Evolutionary conservation across 2,888 invertebrate genomes (phyloP).

Genomic region (Horisme vitalbata): DNA sequence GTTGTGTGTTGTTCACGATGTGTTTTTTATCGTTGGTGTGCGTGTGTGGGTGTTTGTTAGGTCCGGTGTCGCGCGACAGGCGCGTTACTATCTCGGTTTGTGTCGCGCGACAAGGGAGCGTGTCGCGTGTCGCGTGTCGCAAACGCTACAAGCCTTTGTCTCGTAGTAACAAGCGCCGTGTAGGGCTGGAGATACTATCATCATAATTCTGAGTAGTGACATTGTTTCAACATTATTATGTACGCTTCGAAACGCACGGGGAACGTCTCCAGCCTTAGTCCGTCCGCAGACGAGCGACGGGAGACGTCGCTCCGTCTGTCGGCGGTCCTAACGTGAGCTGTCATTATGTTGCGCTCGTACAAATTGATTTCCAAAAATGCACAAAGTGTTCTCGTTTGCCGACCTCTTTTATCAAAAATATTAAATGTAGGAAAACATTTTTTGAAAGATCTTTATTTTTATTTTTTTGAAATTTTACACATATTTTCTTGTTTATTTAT

Average conservation of each 20-base stretch:
- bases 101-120: conserved; percentile 18
- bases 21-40: conserved; percentile 41
- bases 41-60: conserved; percentile 29
- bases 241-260: conserved; percentile 1
- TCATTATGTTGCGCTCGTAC: conserved; percentile 38
- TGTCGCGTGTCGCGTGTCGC: conserved; percentile 18
- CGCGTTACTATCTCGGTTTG: not conserved
- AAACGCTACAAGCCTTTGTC: conserved; percentile 28
- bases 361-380: conserved; percentile 38
- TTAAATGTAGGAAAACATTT: conserved; percentile 34
- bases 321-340: conserved; percentile 30
- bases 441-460: conserved; percentile 48
- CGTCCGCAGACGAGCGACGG: conserved; percentile 6
- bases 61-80: not conserved
- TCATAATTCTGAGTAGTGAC: conserved; percentile 13
- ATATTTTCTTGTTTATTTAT: conserved; percentile 41
- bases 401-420: conserved; percentile 29
- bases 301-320: conserved; percentile 6
- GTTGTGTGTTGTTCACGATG: conserved; percentile 48
- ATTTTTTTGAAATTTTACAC: conserved; percentile 53
- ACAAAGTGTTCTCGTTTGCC: conserved; percentile 34
- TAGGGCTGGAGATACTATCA: conserved; percentile 20
- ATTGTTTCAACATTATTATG: conserved; percentile 5
- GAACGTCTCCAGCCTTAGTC: conserved; percentile 13
- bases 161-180: conserved; percentile 25